phyloP scores from a whole-genome alignment of 2,797 vertebrate species.

The Chiloscyllium punctatum region DNA sequence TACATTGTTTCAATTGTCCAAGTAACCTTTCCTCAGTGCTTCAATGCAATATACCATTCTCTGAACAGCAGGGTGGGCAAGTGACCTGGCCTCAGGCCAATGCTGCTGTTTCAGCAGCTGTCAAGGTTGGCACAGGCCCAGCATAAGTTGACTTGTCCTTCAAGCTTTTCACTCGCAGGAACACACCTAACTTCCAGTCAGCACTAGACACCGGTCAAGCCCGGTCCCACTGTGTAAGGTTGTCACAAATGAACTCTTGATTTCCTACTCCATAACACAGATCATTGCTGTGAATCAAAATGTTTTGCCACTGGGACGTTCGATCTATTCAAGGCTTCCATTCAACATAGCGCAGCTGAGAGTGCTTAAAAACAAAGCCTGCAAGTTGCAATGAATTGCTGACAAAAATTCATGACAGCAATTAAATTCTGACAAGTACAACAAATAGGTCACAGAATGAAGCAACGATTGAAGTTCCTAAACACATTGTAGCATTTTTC shows the following conservation, averaged over 20 bases:
- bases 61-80: constrained; percentile 8
- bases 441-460: background rate
- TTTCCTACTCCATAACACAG: background rate
- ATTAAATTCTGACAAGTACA: background rate
- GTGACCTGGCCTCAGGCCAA: constrained; percentile 6
- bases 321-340: background rate
- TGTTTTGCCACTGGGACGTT: background rate
- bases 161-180: background rate
- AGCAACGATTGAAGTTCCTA: background rate
- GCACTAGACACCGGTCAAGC: background rate
- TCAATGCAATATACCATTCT: background rate
- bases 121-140: background rate
- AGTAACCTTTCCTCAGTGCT: constrained; percentile 28
- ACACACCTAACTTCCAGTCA: background rate
- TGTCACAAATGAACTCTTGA: background rate
- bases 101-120: constrained; percentile 10
- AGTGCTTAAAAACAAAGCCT: background rate
- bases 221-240: background rate
- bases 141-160: constrained; percentile 6
- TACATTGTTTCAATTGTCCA: background rate
- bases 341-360: background rate
- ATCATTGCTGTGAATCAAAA: background rate
- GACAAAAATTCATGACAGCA: constrained; percentile 3
- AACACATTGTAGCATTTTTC: background rate
- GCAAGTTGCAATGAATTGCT: background rate